Base-by-base conservation (phyloP, 2,113 vertebrate species). In the Lagopus leucura region DNA sequence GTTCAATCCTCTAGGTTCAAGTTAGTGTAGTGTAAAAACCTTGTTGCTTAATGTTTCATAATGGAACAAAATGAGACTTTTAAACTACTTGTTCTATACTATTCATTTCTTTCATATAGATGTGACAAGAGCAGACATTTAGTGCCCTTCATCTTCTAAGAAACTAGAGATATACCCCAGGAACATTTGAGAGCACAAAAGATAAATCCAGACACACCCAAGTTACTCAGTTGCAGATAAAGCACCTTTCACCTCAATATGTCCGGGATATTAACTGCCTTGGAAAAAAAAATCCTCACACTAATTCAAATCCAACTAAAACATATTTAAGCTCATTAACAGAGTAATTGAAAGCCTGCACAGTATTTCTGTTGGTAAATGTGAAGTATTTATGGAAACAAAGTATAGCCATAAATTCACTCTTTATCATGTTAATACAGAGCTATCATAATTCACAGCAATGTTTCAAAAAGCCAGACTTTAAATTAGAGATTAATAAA, bases 361-460 rank as follows among this genome's bases (percentile, higher is more conserved):
- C 34, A 36, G 34, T 93, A 89, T 78, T 90, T 58, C 86, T 90
- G 67, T 78, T 85, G 74, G 67, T 50, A 93, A 94, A 85, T 9
- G 22, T 52, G 87, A 86, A 92, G 45, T 92, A 91, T 88, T 95
- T 92, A 84, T 76, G 58, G 77, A 87, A 94, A 95, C 60, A 92
- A 97, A 82, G 55, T 65, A 80, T 86, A 79, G 19, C 65, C 50
- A 45, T 63, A 84, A 80, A 88, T 88, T 93, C 43, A 90, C 28
- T 63, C 24, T 13, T 54, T 58, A 64, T 65, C 82, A 21, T 27
- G 3, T 27, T 84, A 83, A 82, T 50, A 57, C 64, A 78, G 74
- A 93, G 70, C 21, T 61, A 32, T 66, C 71, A 40, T 89, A 92
- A 95, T 82, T 92, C 79, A 89, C 66, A 88, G 45, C 52, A 88